These are phyloP conservation scores for Amphilophus citrinellus DNA, from an alignment of 2,113 vertebrate species.

Conservation along the genomic window DNA sequence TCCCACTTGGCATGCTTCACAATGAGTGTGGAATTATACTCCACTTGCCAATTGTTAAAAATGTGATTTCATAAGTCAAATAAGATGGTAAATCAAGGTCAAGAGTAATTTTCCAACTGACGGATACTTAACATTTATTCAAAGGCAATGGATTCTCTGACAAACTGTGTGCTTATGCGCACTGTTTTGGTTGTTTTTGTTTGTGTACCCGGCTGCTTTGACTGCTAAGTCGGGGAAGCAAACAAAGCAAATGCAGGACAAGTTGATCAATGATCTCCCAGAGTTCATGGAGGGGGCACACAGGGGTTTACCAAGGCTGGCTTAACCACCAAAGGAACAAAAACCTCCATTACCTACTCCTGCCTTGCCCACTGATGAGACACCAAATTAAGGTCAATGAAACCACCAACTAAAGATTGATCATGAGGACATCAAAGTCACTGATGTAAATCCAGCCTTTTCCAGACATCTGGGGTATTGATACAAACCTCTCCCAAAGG, in stretches of 20 bases:
- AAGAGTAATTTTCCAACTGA: conserved; percentile 47
- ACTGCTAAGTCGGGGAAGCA: conserved; percentile 73
- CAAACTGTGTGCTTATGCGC: conserved; percentile 32
- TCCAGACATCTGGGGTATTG: conserved; percentile 83
- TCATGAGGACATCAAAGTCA: conserved; percentile 83
- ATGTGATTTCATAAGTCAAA: conserved; percentile 73
- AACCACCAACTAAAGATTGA: conserved; percentile 83
- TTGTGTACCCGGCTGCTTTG: conserved; percentile 63
- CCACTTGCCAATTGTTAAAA: conserved; percentile 71
- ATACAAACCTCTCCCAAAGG: conserved; percentile 79
- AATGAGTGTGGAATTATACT: conserved; percentile 69
- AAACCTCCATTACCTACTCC: conserved; percentile 79
- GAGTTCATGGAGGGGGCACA: conserved; percentile 80
- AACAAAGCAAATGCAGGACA: conserved; percentile 80
- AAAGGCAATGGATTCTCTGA: conserved; percentile 41
- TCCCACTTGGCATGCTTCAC: conserved; percentile 72
- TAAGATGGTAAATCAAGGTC: conserved; percentile 71
- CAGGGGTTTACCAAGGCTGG: conserved; percentile 79
- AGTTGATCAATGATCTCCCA: conserved; percentile 80
- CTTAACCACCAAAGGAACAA: conserved; percentile 83
- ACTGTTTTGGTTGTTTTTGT: conserved; percentile 74
- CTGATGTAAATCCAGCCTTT: conserved; percentile 79
- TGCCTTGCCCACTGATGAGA: conserved; percentile 78
- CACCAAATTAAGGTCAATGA: conserved; percentile 82
- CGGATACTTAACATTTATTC: conserved; percentile 41